Evolutionary conservation across 35 echinoderm and acorn worm genomes (phyloP), one percentile per base, ranked within the genome.

Genomic region (Ophiothrix spiculata): DNA sequence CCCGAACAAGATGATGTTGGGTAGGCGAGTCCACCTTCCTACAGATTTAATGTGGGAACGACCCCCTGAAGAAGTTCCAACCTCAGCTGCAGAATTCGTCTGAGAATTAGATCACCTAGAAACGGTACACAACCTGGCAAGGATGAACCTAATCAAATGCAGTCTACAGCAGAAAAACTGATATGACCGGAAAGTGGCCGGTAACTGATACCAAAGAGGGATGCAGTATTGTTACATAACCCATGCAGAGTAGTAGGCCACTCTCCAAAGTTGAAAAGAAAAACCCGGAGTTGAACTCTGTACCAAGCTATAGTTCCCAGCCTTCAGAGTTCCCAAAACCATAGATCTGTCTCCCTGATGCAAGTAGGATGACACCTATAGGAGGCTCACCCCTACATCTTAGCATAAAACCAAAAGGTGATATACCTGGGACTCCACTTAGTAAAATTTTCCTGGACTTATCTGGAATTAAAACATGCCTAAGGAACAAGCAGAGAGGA

Each of bases 1-100:
- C 4, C 92, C 92, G 14, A 37, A 35, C 8, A 35, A 39, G 33
- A 56, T 94, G 69, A 87, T 94, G 83, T 56, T 90, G 0, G 83
- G 92, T 16, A 33, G 83, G 19, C 31, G 85, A 12, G 63, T 83
- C 12, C 73, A 33, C 36, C 21, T 60, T 11, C 87, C 75, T 25
- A 25, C 81, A 16, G 90, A 92, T 33, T 25, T 88, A 21, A 32
- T 56, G 3, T 36, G 10, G 0, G 75, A 31, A 36, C 29, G 36
- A 37, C 40, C 37, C 1, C 34, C 80, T 1, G 34, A 56, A 32
- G 82, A 94, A 39, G 60, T 63, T 1, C 0, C 6, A 3, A 16
- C 8, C 21, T 2, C 17, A 41, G 0, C 33, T 21, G 25, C 14
- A 4, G n/a, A 74, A 16, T 80, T 86, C 33, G 35, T 40, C 14